Base-by-base conservation (phyloP, 2,797 vertebrate species). In the Synaphobranchus kaupii region DNA sequence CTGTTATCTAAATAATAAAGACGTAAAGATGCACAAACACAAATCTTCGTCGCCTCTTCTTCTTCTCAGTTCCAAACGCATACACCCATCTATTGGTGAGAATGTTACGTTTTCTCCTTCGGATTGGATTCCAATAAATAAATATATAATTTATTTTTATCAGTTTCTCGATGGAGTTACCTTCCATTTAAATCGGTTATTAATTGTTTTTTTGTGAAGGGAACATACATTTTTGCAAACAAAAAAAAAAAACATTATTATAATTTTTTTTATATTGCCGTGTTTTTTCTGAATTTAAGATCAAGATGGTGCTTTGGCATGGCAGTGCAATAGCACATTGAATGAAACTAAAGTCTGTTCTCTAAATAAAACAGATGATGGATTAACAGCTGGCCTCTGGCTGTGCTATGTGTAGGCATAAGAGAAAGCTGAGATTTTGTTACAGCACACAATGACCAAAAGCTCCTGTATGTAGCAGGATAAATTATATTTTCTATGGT, bases 1-100 rank as follows among this genome's bases (percentile, higher is more conserved):
- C 22, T 85, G 3, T 71, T 7, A 48, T 48, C 48, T 6, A 3
- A 48, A 34, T 28, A 85, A 71, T 85, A 85, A 85, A 85, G 48
- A 71, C 47, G 7, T 56, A 56, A 56, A 56, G 54, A 56, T 56
- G 13, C 84, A 71, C 58, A 50, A 47, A 85, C 10, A 22, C 8
- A 71, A 71, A 17, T 66, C 0, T 58, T 28, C 15, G 22, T 48
- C 28, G 20, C 12, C 28, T 2, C 44, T 71, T 39, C 58, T 68
- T 17, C 0, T 83, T 39, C 20, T 63, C 8, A 9, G 15, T n/a
- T 52, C 81, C 44, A 56, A 3, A 17, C 13, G 54, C 25, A 52
- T 54, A 54, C 8, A 0, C 31, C 6, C 3, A 17, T 39, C 0
- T 44, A 17, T 17, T 15, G 34, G 13, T 25, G n/a, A 66, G 22